Evolutionary conservation across 92 coral and sea anemone species (phyloP).

Genomic region (Zoanthus sociatus): DNA sequence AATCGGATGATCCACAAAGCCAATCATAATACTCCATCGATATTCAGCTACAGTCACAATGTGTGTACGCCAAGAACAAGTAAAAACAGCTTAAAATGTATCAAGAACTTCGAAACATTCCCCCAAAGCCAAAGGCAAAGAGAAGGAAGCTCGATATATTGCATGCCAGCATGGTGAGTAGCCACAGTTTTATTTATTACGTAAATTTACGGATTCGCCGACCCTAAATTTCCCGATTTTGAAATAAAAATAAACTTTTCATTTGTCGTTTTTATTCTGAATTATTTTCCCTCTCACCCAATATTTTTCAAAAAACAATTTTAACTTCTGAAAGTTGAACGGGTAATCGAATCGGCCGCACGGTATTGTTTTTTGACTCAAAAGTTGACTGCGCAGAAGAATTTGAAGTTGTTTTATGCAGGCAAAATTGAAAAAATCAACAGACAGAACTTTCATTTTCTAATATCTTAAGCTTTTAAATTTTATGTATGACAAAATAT

Average conservation of each 20-base stretch:
- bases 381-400: neutral
- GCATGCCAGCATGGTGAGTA: constrained; percentile 28
- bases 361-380: neutral
- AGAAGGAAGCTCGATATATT: constrained; percentile 46
- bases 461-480: constrained; percentile 13
- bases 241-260: neutral
- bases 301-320: neutral
- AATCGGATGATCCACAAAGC: constrained; percentile 53
- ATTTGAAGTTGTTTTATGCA: neutral
- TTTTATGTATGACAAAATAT: neutral
- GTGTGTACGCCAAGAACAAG: constrained; percentile 48
- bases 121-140: constrained; percentile 51
- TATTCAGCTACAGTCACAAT: constrained; percentile 54
- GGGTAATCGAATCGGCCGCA: neutral
- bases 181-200: constrained; percentile 13
- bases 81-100: constrained; percentile 51
- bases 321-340: neutral
- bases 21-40: constrained; percentile 36
- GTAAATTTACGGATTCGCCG: constrained; percentile 8
- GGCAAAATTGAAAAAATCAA: neutral
- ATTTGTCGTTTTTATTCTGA: constrained; percentile 2
- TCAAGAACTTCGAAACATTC: constrained; percentile 16
- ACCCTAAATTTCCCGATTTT: constrained; percentile 6
- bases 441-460: neutral
- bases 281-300: neutral